Evolutionary conservation across 2,797 vertebrate species (phyloP).

Genomic region (Telmatherina bonti): DNA sequence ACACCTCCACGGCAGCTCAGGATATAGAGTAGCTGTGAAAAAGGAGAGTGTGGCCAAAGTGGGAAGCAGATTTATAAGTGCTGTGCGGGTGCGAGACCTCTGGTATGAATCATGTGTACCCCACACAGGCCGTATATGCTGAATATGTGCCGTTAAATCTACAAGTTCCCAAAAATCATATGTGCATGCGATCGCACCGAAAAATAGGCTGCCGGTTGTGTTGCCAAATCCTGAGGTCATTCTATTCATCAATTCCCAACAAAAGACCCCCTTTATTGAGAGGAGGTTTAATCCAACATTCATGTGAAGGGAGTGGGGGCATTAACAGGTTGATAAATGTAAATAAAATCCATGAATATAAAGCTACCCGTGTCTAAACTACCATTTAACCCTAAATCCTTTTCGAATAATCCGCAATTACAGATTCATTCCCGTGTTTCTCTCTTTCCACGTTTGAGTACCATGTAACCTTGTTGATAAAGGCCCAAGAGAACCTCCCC

Average conservation of each 20-base stretch:
- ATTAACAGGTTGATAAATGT: slow-evolving; percentile 57
- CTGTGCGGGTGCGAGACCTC: slow-evolving; percentile 58
- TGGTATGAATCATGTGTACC: slow-evolving; percentile 63
- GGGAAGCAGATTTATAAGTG: slow-evolving; percentile 76
- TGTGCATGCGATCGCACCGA: background rate
- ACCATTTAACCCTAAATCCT: slow-evolving; percentile 61
- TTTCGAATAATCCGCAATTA: slow-evolving; percentile 56
- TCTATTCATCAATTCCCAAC: slow-evolving; percentile 46
- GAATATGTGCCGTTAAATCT: slow-evolving; percentile 50
- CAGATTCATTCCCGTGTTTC: slow-evolving; percentile 59
- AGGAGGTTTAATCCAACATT: slow-evolving; percentile 39
- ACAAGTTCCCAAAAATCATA: slow-evolving; percentile 38
- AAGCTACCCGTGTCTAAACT: slow-evolving; percentile 15
- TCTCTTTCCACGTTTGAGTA: slow-evolving; percentile 65
- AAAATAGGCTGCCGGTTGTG: slow-evolving; percentile 29
- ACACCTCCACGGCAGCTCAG: slow-evolving; percentile 58
- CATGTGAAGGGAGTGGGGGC: slow-evolving; percentile 24
- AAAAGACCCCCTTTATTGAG: slow-evolving; percentile 60
- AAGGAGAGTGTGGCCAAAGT: slow-evolving; percentile 71
- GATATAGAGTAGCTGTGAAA: slow-evolving; percentile 79
- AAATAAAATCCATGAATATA: slow-evolving; percentile 54
- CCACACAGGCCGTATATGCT: slow-evolving; percentile 44
- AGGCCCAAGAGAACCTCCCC: slow-evolving; percentile 74
- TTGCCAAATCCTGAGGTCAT: slow-evolving; percentile 36
- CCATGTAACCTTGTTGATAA: slow-evolving; percentile 78